phyloP scores from a whole-genome alignment of 2,113 vertebrate species.

The Microcebus griseorufus region DNA sequence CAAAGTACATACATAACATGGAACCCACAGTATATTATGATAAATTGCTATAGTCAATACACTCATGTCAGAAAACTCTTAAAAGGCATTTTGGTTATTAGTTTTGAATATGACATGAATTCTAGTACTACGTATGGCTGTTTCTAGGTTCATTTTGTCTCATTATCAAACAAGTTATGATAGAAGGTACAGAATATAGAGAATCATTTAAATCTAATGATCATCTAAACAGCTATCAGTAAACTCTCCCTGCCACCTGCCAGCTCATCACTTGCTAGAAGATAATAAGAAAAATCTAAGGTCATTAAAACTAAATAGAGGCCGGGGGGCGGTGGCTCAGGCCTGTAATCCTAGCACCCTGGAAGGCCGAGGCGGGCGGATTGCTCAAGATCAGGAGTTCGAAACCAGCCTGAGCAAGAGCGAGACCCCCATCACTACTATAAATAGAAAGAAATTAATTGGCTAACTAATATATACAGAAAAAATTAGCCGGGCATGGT shows the following conservation, averaged over 20 bases:
- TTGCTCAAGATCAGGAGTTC: too few relatives aligned
- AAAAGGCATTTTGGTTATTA: background rate
- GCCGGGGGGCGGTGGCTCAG: too few relatives aligned
- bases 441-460: too few relatives aligned
- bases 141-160: background rate
- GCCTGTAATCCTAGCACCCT: too few relatives aligned
- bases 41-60: background rate
- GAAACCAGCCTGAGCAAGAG: too few relatives aligned
- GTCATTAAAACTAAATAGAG: background rate
- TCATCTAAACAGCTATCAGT: background rate
- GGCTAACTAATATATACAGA: too few relatives aligned
- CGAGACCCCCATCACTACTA: too few relatives aligned
- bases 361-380: too few relatives aligned
- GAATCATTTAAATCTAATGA: background rate
- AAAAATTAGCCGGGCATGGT: too few relatives aligned
- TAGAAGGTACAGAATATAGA: background rate
- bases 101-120: background rate
- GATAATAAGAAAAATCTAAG: background rate
- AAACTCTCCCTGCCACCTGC: background rate
- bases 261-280: background rate
- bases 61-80: constrained; percentile 20
- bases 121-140: background rate
- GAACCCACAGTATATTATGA: background rate
- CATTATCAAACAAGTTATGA: background rate
- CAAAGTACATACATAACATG: background rate